Evolutionary conservation across 2,113 vertebrate species (phyloP).

Genomic region (Eulacestoma nigropectus): DNA sequence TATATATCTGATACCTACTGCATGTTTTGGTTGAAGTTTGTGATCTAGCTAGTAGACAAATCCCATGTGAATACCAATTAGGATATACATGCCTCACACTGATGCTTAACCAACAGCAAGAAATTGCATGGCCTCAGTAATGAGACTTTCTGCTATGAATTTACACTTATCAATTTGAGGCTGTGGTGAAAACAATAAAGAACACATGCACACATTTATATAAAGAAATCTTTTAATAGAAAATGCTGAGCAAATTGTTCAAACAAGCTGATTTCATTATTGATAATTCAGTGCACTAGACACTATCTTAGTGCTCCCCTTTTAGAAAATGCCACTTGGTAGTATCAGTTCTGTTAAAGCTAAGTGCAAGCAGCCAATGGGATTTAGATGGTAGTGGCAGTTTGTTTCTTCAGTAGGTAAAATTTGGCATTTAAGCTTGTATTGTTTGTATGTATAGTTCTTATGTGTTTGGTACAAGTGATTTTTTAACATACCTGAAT

Average conservation of each 20-base stretch:
- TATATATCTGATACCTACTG: neutral
- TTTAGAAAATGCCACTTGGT: neutral
- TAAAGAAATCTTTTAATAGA: neutral
- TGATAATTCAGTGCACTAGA: neutral
- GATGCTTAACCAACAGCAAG: neutral
- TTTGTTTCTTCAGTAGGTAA: neutral
- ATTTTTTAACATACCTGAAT: neutral
- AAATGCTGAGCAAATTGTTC: neutral
- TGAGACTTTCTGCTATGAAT: neutral
- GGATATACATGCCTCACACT: accelerated
- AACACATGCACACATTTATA: neutral
- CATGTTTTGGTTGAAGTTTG: neutral
- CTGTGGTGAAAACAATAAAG: neutral
- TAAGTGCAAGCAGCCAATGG: neutral
- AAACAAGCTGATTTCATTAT: neutral
- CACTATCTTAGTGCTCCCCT: neutral
- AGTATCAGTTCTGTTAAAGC: neutral
- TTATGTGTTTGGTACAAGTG: neutral
- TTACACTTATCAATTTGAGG: neutral
- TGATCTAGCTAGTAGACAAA: neutral
- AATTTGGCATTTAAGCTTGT: neutral
- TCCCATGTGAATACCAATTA: neutral
- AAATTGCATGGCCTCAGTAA: neutral
- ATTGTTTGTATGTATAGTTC: neutral
- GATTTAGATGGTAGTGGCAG: neutral